Base-by-base conservation (phyloP, 2,797 vertebrate genomes). In the Hyperoplus lanceolatus region DNA sequence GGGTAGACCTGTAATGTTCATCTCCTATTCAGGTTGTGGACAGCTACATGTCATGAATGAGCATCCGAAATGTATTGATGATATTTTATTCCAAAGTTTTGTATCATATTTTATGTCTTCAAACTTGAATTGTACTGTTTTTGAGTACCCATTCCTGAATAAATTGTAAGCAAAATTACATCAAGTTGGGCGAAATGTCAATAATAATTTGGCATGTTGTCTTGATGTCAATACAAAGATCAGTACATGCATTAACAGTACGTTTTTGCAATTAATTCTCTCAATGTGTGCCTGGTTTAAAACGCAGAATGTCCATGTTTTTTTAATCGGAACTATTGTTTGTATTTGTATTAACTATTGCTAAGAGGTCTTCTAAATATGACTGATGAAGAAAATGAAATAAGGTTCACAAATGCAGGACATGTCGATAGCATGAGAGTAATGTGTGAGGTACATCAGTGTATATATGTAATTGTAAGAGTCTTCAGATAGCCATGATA, bases 281-380 rank as follows among this genome's bases (percentile, higher is more conserved):
- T 72, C 51, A 68, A 16, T 46, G 14, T 45, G 64, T 64, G 77
- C 70, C 64, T 57, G 58, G 2, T 51, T 56, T 49, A n/a, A 66
- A 13, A 11, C 7, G 7, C 42, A 55, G 21, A 46, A 46, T 16
- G 12, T 21, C 3, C 1, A 41, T 29, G 2, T 1, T 42, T 29
- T 13, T 21, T 41, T 41, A 36, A 36, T 59, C 54, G 10, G 8
- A 16, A 8, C 9, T 29, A 12, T 8, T 42, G 49, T 9, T 36
- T 15, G 29, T 29, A 29, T 29, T 29, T 29, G 29, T 29, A 29
- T 29, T 29, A 29, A 29, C 29, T 29, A 29, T 29, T 29, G 29
- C 29, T 42, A 4, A 49, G 6, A 61, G 18, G 18, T 56, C 38
- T 16, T 13, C 48, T 43, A 18, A 60, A 43, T 12, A 48, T 53